These are phyloP conservation scores for Drosophila ironensis DNA, from an alignment of 1,140 invertebrate species.

Conservation along the genomic window DNA sequence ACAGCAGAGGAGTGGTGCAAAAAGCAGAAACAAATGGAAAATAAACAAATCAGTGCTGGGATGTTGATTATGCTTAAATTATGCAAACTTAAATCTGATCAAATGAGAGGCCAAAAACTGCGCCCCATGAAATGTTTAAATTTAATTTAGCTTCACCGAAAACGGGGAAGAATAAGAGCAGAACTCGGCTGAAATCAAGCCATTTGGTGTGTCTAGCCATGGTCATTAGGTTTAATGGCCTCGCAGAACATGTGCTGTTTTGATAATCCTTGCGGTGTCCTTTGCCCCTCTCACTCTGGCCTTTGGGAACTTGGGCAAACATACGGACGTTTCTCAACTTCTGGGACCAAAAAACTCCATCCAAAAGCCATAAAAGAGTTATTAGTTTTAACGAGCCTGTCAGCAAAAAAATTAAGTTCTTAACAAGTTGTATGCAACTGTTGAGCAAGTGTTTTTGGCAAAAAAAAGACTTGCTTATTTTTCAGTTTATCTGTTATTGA, in stretches of 20 bases:
- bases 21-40: conserved; percentile 31
- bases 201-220: conserved; percentile 42
- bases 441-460: conserved; percentile 19
- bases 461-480: no score
- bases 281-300: background rate
- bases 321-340: conserved; percentile 22
- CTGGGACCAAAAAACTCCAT: conserved; percentile 24
- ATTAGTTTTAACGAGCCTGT: conserved; percentile 56
- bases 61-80: conserved; percentile 22
- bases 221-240: conserved; percentile 41
- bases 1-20: conserved; percentile 13
- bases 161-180: no score
- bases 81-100: conserved; percentile 34
- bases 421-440: conserved; percentile 14
- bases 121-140: background rate
- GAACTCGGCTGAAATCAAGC: conserved; percentile 10
- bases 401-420: conserved; percentile 6
- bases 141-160: no score
- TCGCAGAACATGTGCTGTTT: conserved; percentile 5
- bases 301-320: conserved; percentile 12
- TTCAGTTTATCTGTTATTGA: no score
- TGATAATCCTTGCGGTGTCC: conserved; percentile 7
- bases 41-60: conserved; percentile 34
- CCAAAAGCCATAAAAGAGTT: conserved; percentile 54
- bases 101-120: background rate